Evolutionary conservation across 1,140 invertebrate genomes (phyloP), one percentile per base, ranked within the genome.

Genomic region (Papilio aristodemus): DNA sequence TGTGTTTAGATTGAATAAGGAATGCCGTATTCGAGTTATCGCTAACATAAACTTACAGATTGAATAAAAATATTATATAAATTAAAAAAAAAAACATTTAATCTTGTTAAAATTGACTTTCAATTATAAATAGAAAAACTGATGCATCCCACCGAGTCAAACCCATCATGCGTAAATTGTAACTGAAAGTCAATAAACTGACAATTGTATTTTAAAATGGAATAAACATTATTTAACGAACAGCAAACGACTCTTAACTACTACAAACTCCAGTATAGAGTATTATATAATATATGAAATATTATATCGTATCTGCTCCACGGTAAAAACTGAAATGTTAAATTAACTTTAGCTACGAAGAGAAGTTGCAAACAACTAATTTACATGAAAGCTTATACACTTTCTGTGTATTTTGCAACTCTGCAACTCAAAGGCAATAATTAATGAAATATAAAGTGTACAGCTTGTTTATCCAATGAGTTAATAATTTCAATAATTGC

Each of bases 351-450:
- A 54, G 19, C 10, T 54, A 13, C 19, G 10, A 9, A 13, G 9
- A 4, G 46, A 54, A 22, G 46, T 54, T 5, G 11, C 17, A 54
- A 54, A 54, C 46, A 54, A 22, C 19, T 25, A 54, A 54, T 54
- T 54, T 54, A 9, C 19, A 25, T 54, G 10, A 54, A 54, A 54
- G 46, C 46, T 54, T 54, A 17, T 46, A 17, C 43, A 46, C 19
- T 46, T 46, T 54, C 19, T 54, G 46, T 54, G 17, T 54, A 54
- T 54, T 54, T 54, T n/a, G n/a, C n/a, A n/a, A n/a, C n/a, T n/a
- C n/a, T 54, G 46, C 46, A 10, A 54, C 17, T 54, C 46, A 25
- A 54, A 54, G 17, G 46, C 9, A 22, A 9, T 22, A 54, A 22
- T 22, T 22, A 54, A 54, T 54, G 46, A 10, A 54, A 54, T 54